phyloP scores from a whole-genome alignment of 2,888 invertebrate species.

The Imbricaverruca yamaguchii region DNA sequence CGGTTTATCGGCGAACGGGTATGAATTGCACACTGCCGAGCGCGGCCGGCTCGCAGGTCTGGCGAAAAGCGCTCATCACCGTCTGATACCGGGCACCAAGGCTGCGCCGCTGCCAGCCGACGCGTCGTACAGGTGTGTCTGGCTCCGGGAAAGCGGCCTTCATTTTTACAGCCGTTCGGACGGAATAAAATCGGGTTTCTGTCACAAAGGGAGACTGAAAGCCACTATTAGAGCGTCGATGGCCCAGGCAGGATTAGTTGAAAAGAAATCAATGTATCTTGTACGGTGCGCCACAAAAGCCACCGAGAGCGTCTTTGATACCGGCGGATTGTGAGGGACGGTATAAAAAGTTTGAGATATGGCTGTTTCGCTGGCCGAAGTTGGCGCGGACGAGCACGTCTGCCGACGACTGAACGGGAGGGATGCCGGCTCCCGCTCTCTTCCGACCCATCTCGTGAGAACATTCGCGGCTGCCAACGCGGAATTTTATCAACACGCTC shows the following conservation, averaged over 20 bases:
- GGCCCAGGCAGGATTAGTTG: not conserved
- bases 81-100: not conserved
- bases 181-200: slow-evolving; percentile 7
- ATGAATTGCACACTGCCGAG: not conserved
- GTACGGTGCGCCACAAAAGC: not conserved
- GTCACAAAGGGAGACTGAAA: not conserved
- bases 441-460: too few species aligned
- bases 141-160: not conserved
- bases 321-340: not conserved
- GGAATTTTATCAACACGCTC: too few species aligned
- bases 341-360: slow-evolving; percentile 14
- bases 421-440: too few species aligned
- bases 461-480: too few species aligned
- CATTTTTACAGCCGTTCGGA: not conserved
- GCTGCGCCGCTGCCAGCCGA: too few species aligned
- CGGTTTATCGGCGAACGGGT: not conserved
- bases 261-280: slow-evolving; percentile 17
- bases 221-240: not conserved
- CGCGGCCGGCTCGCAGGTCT: not conserved
- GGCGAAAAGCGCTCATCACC: not conserved
- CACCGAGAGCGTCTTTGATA: slow-evolving; percentile 18
- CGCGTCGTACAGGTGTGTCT: not conserved
- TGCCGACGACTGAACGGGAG: too few species aligned
- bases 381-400: too few species aligned
- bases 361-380: not conserved